Conservation (phyloP, 2,113 vertebrate species). For the Lucifuga dentata region DNA sequence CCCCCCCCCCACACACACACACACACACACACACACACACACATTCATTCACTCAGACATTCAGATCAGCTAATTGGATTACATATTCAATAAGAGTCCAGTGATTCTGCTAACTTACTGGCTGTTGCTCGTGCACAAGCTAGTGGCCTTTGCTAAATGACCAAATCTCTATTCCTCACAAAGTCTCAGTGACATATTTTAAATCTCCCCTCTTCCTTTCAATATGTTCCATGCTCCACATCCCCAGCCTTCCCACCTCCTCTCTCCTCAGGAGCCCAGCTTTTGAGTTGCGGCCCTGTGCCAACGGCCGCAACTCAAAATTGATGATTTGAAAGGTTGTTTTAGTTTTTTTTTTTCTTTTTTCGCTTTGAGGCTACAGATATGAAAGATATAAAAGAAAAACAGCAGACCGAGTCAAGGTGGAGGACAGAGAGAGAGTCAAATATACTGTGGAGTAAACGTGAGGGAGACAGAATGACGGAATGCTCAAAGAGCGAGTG, state of each 20-base stretch:
- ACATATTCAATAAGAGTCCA: no score
- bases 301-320: conserved; percentile 61
- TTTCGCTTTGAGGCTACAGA: no score
- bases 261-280: conserved; percentile 52
- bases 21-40: conserved; percentile 13
- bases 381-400: no score
- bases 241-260: conserved; percentile 33
- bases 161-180: conserved; percentile 17
- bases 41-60: conserved; percentile 48
- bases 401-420: no score
- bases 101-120: no score
- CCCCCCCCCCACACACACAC: conserved; percentile 10
- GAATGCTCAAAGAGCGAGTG: background rate
- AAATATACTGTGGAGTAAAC: background rate
- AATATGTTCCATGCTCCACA: conserved; percentile 19
- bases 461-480: background rate
- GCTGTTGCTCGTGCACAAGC: background rate
- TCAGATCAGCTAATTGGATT: no score
- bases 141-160: background rate
- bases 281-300: conserved; percentile 52
- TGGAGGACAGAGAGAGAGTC: background rate
- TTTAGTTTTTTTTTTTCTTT: no score
- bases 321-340: no score
- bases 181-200: background rate
- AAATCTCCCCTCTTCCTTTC: background rate